Evolutionary conservation across 2,797 vertebrate genomes (phyloP).

Genomic region (Cossypha polioptera): DNA sequence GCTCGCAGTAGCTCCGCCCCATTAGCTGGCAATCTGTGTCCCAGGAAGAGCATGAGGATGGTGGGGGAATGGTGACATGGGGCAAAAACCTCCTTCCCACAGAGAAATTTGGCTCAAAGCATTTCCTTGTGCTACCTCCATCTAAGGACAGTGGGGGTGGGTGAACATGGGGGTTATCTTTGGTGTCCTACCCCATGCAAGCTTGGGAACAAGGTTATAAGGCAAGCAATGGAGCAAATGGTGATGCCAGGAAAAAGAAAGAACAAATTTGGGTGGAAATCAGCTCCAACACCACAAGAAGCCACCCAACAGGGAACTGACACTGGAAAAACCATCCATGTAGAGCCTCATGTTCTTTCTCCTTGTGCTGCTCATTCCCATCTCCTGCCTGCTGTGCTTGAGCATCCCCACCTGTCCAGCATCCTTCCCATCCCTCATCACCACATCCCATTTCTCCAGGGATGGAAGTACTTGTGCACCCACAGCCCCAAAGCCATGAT

Average conservation of each 20-base stretch:
- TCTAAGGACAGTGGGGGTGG: rapidly evolving
- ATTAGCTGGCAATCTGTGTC: conserved; percentile 72
- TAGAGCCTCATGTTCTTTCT: rapidly evolving
- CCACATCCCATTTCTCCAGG: rapidly evolving
- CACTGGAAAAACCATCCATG: neutral
- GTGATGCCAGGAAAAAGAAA: neutral
- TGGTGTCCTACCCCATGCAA: rapidly evolving
- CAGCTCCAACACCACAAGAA: neutral
- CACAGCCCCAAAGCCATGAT: rapidly evolving
- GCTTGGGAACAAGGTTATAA: rapidly evolving
- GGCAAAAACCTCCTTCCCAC: neutral
- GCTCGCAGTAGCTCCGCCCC: conserved; percentile 73
- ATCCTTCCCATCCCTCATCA: neutral
- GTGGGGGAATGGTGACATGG: neutral
- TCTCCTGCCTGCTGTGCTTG: neutral
- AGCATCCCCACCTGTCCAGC: neutral
- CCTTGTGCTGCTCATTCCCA: neutral
- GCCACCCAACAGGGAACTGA: rapidly evolving
- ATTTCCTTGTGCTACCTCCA: neutral
- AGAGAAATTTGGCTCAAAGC: neutral
- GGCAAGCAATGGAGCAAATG: neutral
- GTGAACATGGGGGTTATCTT: rapidly evolving
- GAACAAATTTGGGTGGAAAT: neutral
- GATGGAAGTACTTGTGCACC: rapidly evolving
- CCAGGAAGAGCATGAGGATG: neutral